Conservation (phyloP, 2,113 vertebrate genomes). For the Eclectus roratus region DNA sequence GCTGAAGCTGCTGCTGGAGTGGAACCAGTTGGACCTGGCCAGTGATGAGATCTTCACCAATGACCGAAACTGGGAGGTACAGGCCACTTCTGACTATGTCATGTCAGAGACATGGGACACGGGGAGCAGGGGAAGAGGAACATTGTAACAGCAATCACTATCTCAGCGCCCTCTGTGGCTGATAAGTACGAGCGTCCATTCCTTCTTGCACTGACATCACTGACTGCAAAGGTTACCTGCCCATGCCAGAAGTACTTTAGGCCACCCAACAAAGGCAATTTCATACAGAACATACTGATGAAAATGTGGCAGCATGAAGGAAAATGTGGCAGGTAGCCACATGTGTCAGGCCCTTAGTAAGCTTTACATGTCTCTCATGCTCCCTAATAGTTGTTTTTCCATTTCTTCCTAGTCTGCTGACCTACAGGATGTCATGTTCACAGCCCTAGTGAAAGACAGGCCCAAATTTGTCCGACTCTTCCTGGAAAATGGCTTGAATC, state of each 20-base stretch:
- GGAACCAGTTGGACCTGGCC: slow-evolving; percentile 82
- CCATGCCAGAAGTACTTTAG: neutral
- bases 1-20: slow-evolving; percentile 80
- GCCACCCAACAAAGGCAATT: neutral
- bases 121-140: neutral
- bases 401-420: slow-evolving; percentile 81
- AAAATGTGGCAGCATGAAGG: neutral
- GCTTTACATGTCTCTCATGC: rapidly evolving
- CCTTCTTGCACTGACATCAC: neutral
- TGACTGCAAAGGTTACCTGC: neutral
- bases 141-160: neutral
- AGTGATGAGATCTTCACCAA: slow-evolving; percentile 82
- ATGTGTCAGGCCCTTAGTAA: neutral
- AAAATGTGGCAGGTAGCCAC: neutral
- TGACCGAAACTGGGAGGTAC: slow-evolving; percentile 80
- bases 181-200: neutral
- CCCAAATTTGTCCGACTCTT: slow-evolving; percentile 91
- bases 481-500: slow-evolving; percentile 88
- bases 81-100: neutral
- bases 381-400: neutral
- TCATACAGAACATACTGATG: neutral
- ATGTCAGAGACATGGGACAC: neutral
- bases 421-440: slow-evolving; percentile 91
- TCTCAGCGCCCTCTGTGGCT: neutral
- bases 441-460: slow-evolving; percentile 87